A percentile compares a stretch with the other conserved stretches of the same genome.
Conservation (phyloP, 2,888 invertebrate genomes). For the Melanostoma mellinum region DNA sequence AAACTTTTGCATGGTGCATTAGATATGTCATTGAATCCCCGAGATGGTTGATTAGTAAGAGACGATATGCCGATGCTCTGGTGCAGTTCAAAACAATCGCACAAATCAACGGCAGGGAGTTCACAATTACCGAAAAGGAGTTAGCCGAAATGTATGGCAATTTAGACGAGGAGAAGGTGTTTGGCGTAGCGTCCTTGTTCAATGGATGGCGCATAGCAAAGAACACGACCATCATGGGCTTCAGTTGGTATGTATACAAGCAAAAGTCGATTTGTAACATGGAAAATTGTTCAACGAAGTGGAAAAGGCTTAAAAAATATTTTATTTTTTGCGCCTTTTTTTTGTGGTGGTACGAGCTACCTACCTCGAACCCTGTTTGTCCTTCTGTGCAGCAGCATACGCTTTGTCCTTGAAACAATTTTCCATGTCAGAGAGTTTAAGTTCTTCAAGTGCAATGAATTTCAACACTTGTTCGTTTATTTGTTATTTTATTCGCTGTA, state of each 20-base stretch:
- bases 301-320: constrained; percentile 71
- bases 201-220: constrained; percentile 83
- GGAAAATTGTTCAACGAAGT: constrained; percentile 68
- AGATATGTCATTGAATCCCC: constrained; percentile 86
- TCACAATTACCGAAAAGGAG: constrained; percentile 81
- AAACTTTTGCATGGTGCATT: constrained; percentile 33
- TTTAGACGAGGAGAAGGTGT: constrained; percentile 80
- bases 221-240: constrained; percentile 83
- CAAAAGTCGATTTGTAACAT: constrained; percentile 35
- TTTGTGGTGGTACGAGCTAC: constrained; percentile 6
- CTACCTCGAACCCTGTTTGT: constrained; percentile 54
- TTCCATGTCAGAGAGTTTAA: constrained; percentile 70
- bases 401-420: constrained; percentile 72
- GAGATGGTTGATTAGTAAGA: constrained; percentile 85
- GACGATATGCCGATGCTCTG: constrained; percentile 82
- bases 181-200: constrained; percentile 84
- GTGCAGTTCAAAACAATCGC: constrained; percentile 84
- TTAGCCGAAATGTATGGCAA: constrained; percentile 81
- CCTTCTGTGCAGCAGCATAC: constrained; percentile 43
- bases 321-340: constrained; percentile 49
- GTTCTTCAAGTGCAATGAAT: constrained; percentile 63
- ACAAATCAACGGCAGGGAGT: constrained; percentile 83
- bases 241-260: constrained; percentile 83
- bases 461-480: constrained; percentile 64
- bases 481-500: constrained; percentile 17